Evolutionary conservation across 2,888 invertebrate genomes (phyloP).

Genomic region (Lepidonotus clava): DNA sequence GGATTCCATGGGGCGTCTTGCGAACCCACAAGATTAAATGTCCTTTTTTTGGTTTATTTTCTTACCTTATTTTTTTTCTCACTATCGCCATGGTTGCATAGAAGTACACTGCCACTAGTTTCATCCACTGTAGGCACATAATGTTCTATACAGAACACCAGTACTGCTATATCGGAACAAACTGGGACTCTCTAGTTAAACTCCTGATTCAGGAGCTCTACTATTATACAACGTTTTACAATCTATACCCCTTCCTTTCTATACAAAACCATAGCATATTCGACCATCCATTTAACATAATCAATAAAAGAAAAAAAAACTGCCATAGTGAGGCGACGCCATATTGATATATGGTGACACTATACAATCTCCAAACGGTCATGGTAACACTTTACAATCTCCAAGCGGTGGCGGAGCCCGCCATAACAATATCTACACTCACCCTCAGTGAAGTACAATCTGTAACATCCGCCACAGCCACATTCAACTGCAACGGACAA

Average conservation of each 20-base stretch:
- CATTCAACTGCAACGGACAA: background rate
- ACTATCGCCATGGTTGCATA: constrained; percentile 9
- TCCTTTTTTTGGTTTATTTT: background rate
- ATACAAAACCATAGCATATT: constrained; percentile 18
- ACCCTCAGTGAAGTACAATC: background rate
- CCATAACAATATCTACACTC: constrained; percentile 33
- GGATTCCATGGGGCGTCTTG: background rate
- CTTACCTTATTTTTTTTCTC: background rate
- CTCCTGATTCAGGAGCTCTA: background rate
- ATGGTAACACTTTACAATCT: constrained; percentile 41
- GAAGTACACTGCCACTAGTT: background rate
- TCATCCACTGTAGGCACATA: background rate
- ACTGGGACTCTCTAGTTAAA: background rate
- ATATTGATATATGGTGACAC: background rate
- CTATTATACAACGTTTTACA: background rate
- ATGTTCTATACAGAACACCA: background rate
- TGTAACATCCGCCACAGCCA: background rate
- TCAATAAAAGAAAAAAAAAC: background rate
- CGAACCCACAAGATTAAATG: background rate
- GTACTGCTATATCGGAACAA: too few species aligned
- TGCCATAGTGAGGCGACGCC: constrained; percentile 13
- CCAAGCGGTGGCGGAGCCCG: constrained; percentile 11
- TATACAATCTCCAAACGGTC: constrained; percentile 30
- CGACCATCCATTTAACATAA: background rate
- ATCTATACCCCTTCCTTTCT: background rate